Evolutionary conservation across 2,113 vertebrate genomes (phyloP), one percentile per base, ranked within the genome.

Genomic region (Python bivittatus): DNA sequence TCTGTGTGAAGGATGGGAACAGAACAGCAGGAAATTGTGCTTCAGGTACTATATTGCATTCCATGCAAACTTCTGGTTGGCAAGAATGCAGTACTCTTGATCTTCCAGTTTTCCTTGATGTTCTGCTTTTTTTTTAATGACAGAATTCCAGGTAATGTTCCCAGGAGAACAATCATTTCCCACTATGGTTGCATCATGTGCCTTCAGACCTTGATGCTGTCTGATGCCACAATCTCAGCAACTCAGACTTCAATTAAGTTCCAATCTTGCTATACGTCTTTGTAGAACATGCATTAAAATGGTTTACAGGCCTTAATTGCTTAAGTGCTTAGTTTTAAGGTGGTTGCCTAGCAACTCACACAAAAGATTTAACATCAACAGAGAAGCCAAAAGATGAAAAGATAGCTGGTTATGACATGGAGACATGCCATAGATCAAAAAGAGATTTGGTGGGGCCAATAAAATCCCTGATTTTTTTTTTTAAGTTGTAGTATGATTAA

Each of bases 301-400:
- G 38, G 56, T 27, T 85, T 48, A 44, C 22, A 84, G 25, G 25
- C 79, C 38, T 79, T 56, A 22, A 2, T 48, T 91, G 83, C 56
- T 29, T 60, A 60, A 48, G 23, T 11, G 33, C 53, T 92, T 38
- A 44, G 64, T 92, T 92, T 92, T 53, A 88, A 33, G 48, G 42
- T 38, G 17, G 86, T 84, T 92, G 91, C 91, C 48, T 92, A 88
- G 54, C 91, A 92, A 84, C 68, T 13, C 7, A 54, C 29, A 58
- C 2, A 20, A 57, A 88, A 60, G 27, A 27, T 61, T 86, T 48
- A 60, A 60, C n/a, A 27, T 79, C 53, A 79, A 23, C 52, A 44
- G 33, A 48, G 15, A 20, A 92, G 64, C 38, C 54, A 27, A n/a
- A n/a, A n/a, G 48, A 48, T 48, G n/a, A 53, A 54, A 61, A 86